Percentiles rank a stretch among this genome's conserved stretches.
Conservation (phyloP, 1,140 invertebrate genomes). For the Panagrolaimus sp. region DNA sequence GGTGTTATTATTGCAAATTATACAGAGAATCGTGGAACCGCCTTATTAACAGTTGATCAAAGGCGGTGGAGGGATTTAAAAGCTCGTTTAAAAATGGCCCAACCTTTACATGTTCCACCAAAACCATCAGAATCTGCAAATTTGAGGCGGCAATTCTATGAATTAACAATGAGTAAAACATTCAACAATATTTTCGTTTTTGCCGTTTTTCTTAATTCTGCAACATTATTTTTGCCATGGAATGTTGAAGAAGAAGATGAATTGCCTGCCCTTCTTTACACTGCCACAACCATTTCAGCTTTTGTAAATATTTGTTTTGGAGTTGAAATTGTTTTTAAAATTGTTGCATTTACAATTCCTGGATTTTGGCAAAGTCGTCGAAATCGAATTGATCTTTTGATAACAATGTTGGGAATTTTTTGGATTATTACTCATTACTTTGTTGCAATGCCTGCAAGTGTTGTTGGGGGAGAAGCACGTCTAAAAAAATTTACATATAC, state of each 20-base stretch:
- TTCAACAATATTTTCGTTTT: constrained; percentile 72
- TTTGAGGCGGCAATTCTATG: constrained; percentile 90
- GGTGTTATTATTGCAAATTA: constrained; percentile 99
- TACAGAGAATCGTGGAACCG: constrained; percentile 98
- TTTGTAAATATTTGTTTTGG: constrained; percentile 67
- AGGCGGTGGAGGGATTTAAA: constrained; percentile 98
- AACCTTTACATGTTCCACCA: constrained; percentile 92
- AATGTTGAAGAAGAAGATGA: constrained; percentile 63
- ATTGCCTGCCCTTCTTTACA: constrained; percentile 49
- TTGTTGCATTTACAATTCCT: constrained; percentile 90
- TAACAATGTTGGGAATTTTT: constrained; percentile 84
- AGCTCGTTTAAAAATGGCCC: constrained; percentile 95
- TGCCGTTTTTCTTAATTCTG: constrained; percentile 51
- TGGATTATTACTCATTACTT: constrained; percentile 93
- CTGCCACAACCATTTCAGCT: constrained; percentile 78
- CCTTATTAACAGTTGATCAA: constrained; percentile 94
- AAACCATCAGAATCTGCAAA: constrained; percentile 67
- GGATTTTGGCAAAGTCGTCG: constrained; percentile 96
- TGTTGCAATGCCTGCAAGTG: constrained; percentile 65
- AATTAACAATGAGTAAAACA: constrained; percentile 90
- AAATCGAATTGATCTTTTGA: constrained; percentile 94
- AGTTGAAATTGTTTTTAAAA: constrained; percentile 75
- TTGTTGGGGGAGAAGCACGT: constrained; percentile 38
- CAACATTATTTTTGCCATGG: constrained; percentile 62
- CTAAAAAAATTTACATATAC: constrained; percentile 69